Base-by-base conservation (phyloP, 2,113 vertebrate genomes). In the Lucifuga dentata region DNA sequence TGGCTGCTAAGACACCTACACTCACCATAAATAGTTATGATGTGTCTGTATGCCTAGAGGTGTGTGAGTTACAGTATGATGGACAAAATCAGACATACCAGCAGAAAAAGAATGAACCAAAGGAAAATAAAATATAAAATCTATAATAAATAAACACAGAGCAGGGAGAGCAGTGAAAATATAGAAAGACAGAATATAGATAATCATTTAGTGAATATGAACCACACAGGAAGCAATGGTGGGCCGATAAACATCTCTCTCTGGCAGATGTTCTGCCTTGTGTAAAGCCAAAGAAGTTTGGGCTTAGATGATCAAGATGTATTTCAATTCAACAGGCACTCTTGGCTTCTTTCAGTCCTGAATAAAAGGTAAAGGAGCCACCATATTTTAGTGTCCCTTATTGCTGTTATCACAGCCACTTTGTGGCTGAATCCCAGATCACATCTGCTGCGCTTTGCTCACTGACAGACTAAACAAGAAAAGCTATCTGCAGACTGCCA, bases 391-490 rank as follows among this genome's bases (percentile, higher is more conserved):
- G 39, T 73, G 56, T 88, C 64, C 39, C 62, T 43, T 67, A 70
- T 67, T 46, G 52, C 62, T 71, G 70, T 89, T 92, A 92, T 92
- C 90, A 16, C 51, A 74, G 73, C 68, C 73, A 68, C 68, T 86
- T 73, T 77, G 69, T 46, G 76, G 57, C 63, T 73, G 61, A 52
- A 56, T 72, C 73, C 59, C 68, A 74, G 83, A 89, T 90, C 70
- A 58, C 74, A 87, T 90, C 90, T 86, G 20, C 52, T 52, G 48
- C 48, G 40, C 60, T 70, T 81, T 16, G 51, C 26, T 43, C 35
- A 45, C 41, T 43, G 65, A 88, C 81, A 93, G 93, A 92, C 92
- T 91, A 91, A 94, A 93, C 92, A 93, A 80, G 76, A 57, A 29
- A 59, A 62, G 62, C 60, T 77, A 83, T 87, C 82, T 62, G 70